phyloP scores from a whole-genome alignment of 2,113 vertebrate genomes.

The Solea solea region DNA sequence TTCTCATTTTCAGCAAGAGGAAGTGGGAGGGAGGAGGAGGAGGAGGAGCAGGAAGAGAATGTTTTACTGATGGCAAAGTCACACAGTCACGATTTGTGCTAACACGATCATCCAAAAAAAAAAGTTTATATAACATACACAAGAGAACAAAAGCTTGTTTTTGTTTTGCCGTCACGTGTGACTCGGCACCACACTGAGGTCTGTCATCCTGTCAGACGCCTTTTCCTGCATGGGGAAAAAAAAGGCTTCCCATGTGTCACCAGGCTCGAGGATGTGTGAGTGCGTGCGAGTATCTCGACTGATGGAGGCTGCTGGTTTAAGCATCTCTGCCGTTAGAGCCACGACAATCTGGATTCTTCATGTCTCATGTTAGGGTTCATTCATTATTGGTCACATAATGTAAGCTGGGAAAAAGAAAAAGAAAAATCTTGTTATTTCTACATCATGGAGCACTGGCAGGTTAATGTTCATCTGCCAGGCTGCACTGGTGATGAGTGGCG shows the following conservation, averaged over 20 bases:
- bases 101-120: too few relatives aligned
- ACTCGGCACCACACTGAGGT: constrained; percentile 33
- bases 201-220: constrained; percentile 56
- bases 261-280: constrained; percentile 4
- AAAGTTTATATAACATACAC: constrained; percentile 43
- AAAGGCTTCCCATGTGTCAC: constrained; percentile 46
- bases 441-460: too few relatives aligned
- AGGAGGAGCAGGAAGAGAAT: constrained; percentile 10
- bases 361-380: too few relatives aligned
- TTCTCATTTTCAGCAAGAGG: constrained; percentile 46
- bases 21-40: constrained; percentile 35
- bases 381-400: too few relatives aligned
- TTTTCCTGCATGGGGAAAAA: constrained; percentile 26
- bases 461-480: too few relatives aligned
- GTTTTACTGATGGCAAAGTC: not conserved
- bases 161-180: constrained; percentile 47
- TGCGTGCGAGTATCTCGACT: not conserved
- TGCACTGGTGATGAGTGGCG: too few relatives aligned
- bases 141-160: constrained; percentile 37
- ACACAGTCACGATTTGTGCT: too few relatives aligned
- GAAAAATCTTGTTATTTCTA: too few relatives aligned
- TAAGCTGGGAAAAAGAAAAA: too few relatives aligned
- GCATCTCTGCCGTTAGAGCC: too few relatives aligned
- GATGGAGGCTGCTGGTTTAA: accelerated
- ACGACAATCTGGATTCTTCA: too few relatives aligned